phyloP scores from a whole-genome alignment of 2,113 vertebrate species.

The Pipa parva region DNA sequence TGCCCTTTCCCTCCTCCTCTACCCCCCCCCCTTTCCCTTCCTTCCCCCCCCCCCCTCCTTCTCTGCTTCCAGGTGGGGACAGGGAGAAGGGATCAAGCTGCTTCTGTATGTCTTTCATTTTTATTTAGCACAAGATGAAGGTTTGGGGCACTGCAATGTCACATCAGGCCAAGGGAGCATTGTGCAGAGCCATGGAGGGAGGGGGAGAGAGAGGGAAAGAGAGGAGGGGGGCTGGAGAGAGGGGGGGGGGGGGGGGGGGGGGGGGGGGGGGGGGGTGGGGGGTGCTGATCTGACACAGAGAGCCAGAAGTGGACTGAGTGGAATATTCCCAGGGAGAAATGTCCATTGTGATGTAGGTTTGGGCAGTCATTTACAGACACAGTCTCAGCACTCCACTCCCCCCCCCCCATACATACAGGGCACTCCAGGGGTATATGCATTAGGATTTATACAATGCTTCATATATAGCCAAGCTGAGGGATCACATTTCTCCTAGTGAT shows the following conservation, averaged over 20 bases:
- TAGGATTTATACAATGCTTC: neutral
- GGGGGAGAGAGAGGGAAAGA: no score
- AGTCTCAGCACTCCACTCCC: neutral
- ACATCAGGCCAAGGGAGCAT: slow-evolving; percentile 36
- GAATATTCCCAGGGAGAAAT: slow-evolving; percentile 27
- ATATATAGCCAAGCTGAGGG: neutral
- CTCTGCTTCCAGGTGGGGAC: slow-evolving; percentile 31
- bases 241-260: no score
- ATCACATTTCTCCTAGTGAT: neutral
- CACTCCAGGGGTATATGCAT: neutral
- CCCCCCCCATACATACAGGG: slow-evolving; percentile 10
- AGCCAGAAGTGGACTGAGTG: neutral
- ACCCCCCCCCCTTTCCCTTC: slow-evolving; percentile 16
- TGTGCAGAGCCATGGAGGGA: slow-evolving; percentile 49
- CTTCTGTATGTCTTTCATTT: slow-evolving; percentile 1
- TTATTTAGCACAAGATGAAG: neutral
- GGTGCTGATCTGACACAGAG: slow-evolving; percentile 24
- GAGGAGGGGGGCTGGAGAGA: neutral
- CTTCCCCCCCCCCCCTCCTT: slow-evolving; percentile 1
- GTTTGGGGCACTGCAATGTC: slow-evolving; percentile 27
- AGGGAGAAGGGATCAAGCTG: neutral
- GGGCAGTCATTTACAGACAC: slow-evolving; percentile 27
- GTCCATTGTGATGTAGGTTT: slow-evolving; percentile 40
- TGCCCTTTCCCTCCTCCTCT: slow-evolving; percentile 39
- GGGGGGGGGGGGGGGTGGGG: neutral